Evolutionary conservation across 2,888 invertebrate genomes (phyloP).

Genomic region (Eupeodes latifasciatus): DNA sequence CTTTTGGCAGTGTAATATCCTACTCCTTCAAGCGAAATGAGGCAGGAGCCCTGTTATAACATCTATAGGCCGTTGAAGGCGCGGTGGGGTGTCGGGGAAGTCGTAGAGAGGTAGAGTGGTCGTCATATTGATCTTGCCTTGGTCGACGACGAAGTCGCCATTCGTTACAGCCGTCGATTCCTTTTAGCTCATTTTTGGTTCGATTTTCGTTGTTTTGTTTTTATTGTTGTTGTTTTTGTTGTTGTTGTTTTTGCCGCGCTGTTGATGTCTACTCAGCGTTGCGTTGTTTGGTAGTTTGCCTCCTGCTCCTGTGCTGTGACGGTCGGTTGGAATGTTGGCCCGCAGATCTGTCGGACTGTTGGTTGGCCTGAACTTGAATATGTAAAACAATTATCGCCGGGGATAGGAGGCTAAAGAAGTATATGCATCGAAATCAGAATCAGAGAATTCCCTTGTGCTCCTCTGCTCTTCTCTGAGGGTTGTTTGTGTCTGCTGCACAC

Average conservation of each 20-base stretch:
- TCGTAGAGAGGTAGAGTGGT: conserved; percentile 47
- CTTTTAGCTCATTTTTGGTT: conserved; percentile 69
- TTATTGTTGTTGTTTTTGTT: neutral
- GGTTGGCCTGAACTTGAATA: conserved; percentile 37
- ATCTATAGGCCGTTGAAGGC: neutral
- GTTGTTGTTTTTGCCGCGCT: neutral
- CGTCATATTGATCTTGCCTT: conserved; percentile 68
- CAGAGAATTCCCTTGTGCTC: neutral
- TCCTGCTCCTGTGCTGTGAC: conserved; percentile 59
- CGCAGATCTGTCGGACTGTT: neutral
- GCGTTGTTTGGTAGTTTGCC: conserved; percentile 41
- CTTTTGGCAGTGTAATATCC: conserved; percentile 75
- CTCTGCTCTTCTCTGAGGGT: neutral
- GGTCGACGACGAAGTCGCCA: conserved; percentile 66
- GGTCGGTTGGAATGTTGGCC: neutral
- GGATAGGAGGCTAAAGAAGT: conserved; percentile 49
- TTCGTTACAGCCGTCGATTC: conserved; percentile 73
- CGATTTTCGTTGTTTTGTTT: conserved; percentile 53
- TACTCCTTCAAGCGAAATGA: conserved; percentile 38
- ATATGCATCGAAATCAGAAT: conserved; percentile 42
- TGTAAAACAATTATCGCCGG: conserved; percentile 74
- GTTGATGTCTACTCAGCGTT: conserved; percentile 19
- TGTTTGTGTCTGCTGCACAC: conserved; percentile 42
- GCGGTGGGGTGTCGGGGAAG: neutral
- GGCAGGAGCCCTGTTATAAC: conserved; percentile 13